Base-by-base conservation (phyloP, 2,888 invertebrate species). In the Plagodis dolabraria region DNA sequence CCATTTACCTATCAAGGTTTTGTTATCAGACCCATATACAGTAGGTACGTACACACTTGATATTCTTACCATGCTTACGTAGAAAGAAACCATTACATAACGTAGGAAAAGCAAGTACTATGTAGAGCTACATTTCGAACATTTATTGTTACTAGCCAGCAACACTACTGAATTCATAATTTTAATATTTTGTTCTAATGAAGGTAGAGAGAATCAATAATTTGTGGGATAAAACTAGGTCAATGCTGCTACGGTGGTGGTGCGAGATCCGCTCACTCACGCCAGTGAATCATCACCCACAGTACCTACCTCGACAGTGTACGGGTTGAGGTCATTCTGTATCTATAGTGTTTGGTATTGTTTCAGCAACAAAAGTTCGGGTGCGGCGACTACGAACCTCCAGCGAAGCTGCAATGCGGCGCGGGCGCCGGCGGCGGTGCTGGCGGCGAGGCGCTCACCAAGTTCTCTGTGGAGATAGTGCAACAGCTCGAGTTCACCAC, bases 391-490 rank as follows among this genome's bases (percentile, higher is more conserved):
- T 95, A 95, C 80, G 96, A 96, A 83, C 96, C 96, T 51, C 96
- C 96, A 60, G 95, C 96, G 63, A 97, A 97, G 86, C 88, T 92
- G 61, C 91, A 95, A 93, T 83, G 95, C 93, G 81, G 84, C 38
- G 83, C 80, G 54, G 81, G 82, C 58, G 86, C 86, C 59, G 86
- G 86, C 52, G 87, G 86, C 53, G 87, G 80, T 44, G 92, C 89
- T 47, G 85, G 87, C 56, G 92, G 92, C 69, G 94, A 94, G 72
- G 93, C 91, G 33, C 89, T 93, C 69, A 93, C 92, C 62, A 97
- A 97, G 85, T 97, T 98, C 90, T 97, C 97, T 5, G 97, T 98
- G 64, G 97, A 98, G 89, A 98, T 98, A 75, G 98, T 98, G 33
- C 98, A 98, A 84, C 98, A 97, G 84, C 91, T 97, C 55, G 97